phyloP scores from a whole-genome alignment of 2,797 vertebrate species.

The Sebastolobus altivelis region DNA sequence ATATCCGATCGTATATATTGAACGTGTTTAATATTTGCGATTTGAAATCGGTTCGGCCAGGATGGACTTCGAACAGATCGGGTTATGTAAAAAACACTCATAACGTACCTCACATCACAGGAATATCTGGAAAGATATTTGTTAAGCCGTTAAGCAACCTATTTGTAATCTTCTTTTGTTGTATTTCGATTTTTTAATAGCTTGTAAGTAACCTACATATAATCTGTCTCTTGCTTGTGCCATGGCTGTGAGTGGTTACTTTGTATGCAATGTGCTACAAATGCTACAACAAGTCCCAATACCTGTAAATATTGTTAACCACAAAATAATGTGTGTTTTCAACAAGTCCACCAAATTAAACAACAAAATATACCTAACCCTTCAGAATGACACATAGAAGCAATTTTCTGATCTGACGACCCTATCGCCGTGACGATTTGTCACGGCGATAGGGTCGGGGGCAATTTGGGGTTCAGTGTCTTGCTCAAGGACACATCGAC shows the following conservation, averaged over 20 bases:
- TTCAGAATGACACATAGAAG: not conserved
- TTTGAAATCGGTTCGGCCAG: no score
- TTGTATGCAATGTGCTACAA: not conserved
- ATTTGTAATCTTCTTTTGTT: not conserved
- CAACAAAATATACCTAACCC: not conserved
- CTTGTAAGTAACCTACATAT: not conserved
- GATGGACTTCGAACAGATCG: no score
- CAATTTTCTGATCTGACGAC: not conserved
- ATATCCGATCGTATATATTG: no score
- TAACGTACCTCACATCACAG: no score
- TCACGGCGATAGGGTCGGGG: no score
- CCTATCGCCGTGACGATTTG: no score
- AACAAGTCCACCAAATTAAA: not conserved
- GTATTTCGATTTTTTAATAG: not conserved
- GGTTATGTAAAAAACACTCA: no score
- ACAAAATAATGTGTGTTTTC: not conserved
- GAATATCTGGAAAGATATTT: no score
- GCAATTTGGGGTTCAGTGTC: no score
- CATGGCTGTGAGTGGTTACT: not conserved
- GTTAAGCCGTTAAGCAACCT: not conserved
- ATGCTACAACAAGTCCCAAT: not conserved
- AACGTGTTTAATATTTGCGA: no score
- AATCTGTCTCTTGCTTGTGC: no score
- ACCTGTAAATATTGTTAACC: not conserved
- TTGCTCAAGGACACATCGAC: no score